A percentile compares a stretch with the other conserved stretches of the same genome.
Evolutionary conservation across 2,113 vertebrate species (phyloP).

Genomic region (Solea senegalensis): DNA sequence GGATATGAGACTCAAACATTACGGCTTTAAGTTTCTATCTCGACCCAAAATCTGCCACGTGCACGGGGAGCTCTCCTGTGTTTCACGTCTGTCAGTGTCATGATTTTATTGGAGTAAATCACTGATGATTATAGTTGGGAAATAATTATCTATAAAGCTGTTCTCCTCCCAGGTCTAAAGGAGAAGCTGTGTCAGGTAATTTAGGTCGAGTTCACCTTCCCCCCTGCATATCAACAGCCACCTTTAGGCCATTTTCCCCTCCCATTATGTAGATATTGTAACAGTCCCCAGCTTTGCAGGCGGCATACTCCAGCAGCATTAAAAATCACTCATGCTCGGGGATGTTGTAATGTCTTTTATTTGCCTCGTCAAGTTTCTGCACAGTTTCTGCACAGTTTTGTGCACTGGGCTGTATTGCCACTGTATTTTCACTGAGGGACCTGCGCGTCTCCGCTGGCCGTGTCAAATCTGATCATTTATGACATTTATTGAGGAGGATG

Average conservation of each 20-base stretch:
- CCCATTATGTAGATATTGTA: conserved; percentile 25
- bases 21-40: neutral
- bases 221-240: conserved; percentile 29
- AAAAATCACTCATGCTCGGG: conserved; percentile 5
- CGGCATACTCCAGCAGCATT: conserved; percentile 16
- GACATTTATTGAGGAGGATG: neutral
- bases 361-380: neutral
- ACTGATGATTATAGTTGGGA: neutral
- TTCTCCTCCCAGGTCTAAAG: conserved; percentile 4
- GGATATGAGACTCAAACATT: too few relatives aligned
- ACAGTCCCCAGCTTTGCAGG: conserved; percentile 14
- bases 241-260: conserved; percentile 19
- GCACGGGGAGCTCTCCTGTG: neutral
- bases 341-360: conserved; percentile 26
- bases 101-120: neutral
- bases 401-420: neutral
- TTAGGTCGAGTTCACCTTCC: conserved; percentile 28
- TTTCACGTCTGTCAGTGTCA: neutral
- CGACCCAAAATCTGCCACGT: neutral
- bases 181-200: conserved; percentile 32
- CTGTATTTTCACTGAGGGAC: neutral
- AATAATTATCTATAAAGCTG: conserved; percentile 19
- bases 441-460: neutral
- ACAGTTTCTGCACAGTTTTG: neutral
- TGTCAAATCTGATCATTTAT: conserved; percentile 17